Evolutionary conservation across 2,113 vertebrate species (phyloP).

Genomic region (Phocoena sinus): DNA sequence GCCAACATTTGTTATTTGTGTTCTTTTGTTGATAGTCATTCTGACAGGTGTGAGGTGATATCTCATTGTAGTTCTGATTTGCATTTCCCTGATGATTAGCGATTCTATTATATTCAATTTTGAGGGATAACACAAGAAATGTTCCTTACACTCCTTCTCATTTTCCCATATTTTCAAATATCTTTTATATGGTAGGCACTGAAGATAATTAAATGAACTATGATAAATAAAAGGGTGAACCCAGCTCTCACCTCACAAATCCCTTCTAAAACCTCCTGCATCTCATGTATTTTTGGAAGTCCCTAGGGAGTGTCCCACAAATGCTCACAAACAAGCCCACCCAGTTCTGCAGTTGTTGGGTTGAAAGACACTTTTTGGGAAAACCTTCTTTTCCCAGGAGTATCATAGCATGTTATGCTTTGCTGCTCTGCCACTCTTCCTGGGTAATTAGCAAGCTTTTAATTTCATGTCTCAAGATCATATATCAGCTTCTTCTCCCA

Average conservation of each 20-base stretch:
- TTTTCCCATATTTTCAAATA: neutral
- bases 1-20: neutral
- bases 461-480: neutral
- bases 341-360: rapidly evolving
- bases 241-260: neutral
- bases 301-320: neutral
- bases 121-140: neutral
- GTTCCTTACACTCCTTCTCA: neutral
- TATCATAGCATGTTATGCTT: neutral
- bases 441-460: neutral
- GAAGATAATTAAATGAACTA: neutral
- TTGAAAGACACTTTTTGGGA: neutral
- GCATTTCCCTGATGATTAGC: neutral
- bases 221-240: neutral
- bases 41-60: neutral
- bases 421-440: neutral
- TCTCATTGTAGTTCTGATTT: neutral
- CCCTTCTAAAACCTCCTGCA: neutral
- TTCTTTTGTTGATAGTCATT: neutral
- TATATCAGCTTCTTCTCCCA: neutral
- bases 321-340: neutral
- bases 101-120: neutral
- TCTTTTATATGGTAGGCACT: neutral
- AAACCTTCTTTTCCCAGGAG: neutral
- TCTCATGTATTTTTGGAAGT: neutral